Evolutionary conservation across 2,797 vertebrate genomes (phyloP).

Genomic region (Synaphobranchus kaupii): DNA sequence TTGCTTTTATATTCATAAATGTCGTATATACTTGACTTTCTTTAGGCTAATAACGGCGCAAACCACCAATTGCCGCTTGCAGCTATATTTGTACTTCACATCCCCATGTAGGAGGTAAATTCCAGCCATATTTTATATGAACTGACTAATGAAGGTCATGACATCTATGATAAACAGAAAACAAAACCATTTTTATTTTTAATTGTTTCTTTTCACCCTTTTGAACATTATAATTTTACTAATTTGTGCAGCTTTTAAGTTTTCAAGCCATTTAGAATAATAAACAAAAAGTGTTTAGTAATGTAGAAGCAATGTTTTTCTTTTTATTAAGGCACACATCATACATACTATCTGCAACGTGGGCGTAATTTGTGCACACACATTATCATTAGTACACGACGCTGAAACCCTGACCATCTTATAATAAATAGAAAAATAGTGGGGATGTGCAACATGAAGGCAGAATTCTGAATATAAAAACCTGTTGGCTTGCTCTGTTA

Average conservation of each 20-base stretch:
- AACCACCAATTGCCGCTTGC: no score
- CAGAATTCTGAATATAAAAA: neutral
- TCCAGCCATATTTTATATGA: conserved; percentile 33
- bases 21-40: no score
- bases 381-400: neutral
- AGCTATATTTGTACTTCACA: conserved; percentile 1
- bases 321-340: neutral
- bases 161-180: neutral
- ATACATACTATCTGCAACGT: no score
- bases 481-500: neutral
- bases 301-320: no score
- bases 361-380: neutral
- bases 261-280: no score
- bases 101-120: conserved; percentile 33
- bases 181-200: neutral
- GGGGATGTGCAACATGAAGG: neutral
- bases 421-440: neutral
- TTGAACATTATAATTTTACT: neutral
- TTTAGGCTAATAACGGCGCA: no score
- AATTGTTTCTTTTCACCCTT: neutral
- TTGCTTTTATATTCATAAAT: no score
- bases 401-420: neutral
- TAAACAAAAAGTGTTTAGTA: no score
- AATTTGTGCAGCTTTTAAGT: no score
- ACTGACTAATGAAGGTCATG: conserved; percentile 41